Base-by-base conservation (phyloP, 2,888 invertebrate genomes). In the Netelia inedita region DNA sequence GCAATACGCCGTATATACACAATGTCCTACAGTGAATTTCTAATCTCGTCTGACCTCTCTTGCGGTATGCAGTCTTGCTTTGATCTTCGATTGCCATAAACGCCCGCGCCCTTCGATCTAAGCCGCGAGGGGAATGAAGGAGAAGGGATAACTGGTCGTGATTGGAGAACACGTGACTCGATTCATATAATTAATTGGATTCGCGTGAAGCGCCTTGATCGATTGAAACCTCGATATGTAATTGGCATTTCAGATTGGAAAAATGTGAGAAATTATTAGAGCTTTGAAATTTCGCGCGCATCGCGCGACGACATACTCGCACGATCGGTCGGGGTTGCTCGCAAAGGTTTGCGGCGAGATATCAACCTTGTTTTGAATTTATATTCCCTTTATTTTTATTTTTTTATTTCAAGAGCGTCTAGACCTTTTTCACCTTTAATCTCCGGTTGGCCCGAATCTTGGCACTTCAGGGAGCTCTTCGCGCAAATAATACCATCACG, bases 381-480 rank as follows among this genome's bases (percentile, higher is more conserved):
- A 8, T 57, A 19, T 16, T 57, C 57, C 14, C 5, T 46, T 46
- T 19, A 21, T 19, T 28, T 57, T 68, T 28, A 59, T 76, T 69
- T 68, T 65, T 68, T 59, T 50, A 14, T 57, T 74, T 59, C 28
- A 71, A 87, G 79, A 75, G 74, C 71, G 74, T 80, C 57, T 69
- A 76, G 71, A 71, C 79, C 68, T 83, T 87, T 85, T 79, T 87
- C 82, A 83, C 86, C 86, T 88, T 89, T 89, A 89, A 89, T 89
- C 89, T 90, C 86, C 82, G 87, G 88, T 89, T 89, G 88, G 87
- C 88, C 76, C 82, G 78, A 88, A 89, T 85, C 88, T 87, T 85
- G 87, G 87, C 89, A 87, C 88, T 86, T 79, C 79, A 82, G 80
- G 79, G 85, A 78, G 71, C 82, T 83, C 79, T 78, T 73, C 71